Evolutionary conservation across 2,888 invertebrate genomes (phyloP), one percentile per base, ranked within the genome.

Genomic region (Drosophila fulvimacula): DNA sequence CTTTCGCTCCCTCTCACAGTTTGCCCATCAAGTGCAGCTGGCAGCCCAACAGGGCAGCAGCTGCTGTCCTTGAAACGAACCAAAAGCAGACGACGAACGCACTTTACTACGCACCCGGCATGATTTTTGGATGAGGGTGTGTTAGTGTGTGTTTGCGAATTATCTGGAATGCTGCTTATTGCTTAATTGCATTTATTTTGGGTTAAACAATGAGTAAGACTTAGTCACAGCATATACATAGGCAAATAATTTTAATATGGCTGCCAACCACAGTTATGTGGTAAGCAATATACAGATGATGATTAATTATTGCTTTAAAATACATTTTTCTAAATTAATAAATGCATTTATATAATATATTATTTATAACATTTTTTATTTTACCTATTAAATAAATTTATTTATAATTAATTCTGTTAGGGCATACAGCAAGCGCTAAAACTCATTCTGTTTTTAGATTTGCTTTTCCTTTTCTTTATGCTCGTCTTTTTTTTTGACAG

Each of bases 11-110:
- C 19, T 53, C 55, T 38, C 17, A 32, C 49, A 55, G 63, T 65
- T 76, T 44, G 63, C 68, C 61, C 78, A 73, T 80, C 81, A 79
- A 79, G 66, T 79, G 79, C 80, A 69, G 82, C 81, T 76, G 79
- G 73, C 78, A 63, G 36, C 32, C 11, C 48, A 58, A n/a, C 38
- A 69, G n/a, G 57, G 19, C 73, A 66, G 60, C 52, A 38, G 32
- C 75, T 64, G 60, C 73, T 77, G 82, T 76, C 81, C 81, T 81
- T 82, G 81, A 81, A 81, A 69, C n/a, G 30, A 59, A 67, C 17
- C 55, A 56, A 58, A 60, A 55, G 6, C 30, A 36, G 49, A 66
- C 81, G 81, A 5, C 7, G 7, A 10, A 66, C 81, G 83, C 84
- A 81, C 73, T 81, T 81, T 81, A 76, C 79, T 27, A 6, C 27